A percentile compares a stretch with the other conserved stretches of the same genome.
Evolutionary conservation across 2,888 invertebrate genomes (phyloP).

Genomic region (Cataglyphis cursor): DNA sequence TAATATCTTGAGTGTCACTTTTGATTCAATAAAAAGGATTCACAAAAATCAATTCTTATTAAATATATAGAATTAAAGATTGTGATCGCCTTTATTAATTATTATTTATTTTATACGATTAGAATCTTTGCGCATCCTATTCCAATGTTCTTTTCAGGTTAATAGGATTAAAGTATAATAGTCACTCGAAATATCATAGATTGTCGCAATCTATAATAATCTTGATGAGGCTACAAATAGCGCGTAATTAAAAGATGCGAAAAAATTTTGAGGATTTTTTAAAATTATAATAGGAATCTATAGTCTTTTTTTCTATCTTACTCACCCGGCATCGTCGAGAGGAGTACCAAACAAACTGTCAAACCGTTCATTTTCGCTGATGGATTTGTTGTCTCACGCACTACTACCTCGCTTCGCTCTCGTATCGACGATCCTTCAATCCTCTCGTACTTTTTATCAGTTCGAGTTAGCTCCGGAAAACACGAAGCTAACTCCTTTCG

Average conservation of each 20-base stretch:
- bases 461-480: not conserved
- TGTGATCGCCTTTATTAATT: not conserved
- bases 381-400: slow-evolving; percentile 42
- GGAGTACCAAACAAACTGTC: slow-evolving; percentile 65
- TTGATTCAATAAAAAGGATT: not conserved
- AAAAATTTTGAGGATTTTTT: not conserved
- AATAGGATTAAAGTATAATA: not conserved
- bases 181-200: not conserved
- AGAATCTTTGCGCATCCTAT: not conserved
- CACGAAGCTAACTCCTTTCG: not conserved
- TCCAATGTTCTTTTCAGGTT: not conserved
- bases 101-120: not conserved
- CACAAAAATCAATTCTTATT: not conserved
- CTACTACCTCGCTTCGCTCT: slow-evolving; percentile 28
- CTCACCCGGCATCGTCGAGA: slow-evolving; percentile 65
- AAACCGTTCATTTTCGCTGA: slow-evolving; percentile 60
- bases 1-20: not conserved
- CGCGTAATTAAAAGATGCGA: not conserved
- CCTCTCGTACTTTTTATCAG: slow-evolving; percentile 35
- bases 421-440: slow-evolving; percentile 19
- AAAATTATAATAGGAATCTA: slow-evolving; percentile 10
- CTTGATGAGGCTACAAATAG: not conserved
- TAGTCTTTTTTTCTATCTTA: slow-evolving; percentile 6
- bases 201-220: not conserved
- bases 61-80: not conserved